Evolutionary conservation across 2,888 invertebrate genomes (phyloP), one percentile per base, ranked within the genome.

Genomic region (Laothoe populi): DNA sequence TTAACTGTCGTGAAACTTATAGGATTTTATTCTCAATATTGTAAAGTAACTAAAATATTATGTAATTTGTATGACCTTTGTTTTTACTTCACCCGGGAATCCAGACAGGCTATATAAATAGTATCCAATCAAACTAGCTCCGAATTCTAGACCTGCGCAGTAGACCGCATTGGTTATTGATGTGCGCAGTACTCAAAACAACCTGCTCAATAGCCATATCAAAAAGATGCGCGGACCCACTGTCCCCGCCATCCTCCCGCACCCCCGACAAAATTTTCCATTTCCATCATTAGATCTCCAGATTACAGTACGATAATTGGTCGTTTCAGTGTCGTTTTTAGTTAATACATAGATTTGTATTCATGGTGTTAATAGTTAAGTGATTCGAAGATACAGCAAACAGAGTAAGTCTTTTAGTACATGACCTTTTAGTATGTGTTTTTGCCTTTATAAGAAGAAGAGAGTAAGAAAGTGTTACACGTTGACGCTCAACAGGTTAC

Each of bases 141-240:
- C 42, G 7, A 31, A 21, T 5, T 42, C 24, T 40, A 23, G 57
- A 58, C 40, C 23, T 58, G 40, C 57, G 57, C 40, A 16, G 40
- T 58, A 13, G 2, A 16, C 8, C n/a, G 24, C 42, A 23, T 19
- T n/a, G 1, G 26, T 45, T 16, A 19, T 31, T 31, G 13, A 19
- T 31, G 19, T 45, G 59, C 59, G 24, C 48, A 19, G 0, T 4
- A 19, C 10, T 5, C 19, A 10, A 8, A 8, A 19, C 8, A 16
- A 4, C 24, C 3, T 7, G 24, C 48, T n/a, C 10, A 2, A 49
- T 4, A 13, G 1, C 13, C 48, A 24, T 24, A 49, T 24, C 13
- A 23, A 49, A 49, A n/a, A 26, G 48, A 13, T 49, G 45, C 48
- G 48, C 48, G 2, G 48, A 24, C 11, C 19, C 1, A 19, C 19